phyloP scores from a whole-genome alignment of 2,797 vertebrate genomes.

The Gambusia yucatana region DNA sequence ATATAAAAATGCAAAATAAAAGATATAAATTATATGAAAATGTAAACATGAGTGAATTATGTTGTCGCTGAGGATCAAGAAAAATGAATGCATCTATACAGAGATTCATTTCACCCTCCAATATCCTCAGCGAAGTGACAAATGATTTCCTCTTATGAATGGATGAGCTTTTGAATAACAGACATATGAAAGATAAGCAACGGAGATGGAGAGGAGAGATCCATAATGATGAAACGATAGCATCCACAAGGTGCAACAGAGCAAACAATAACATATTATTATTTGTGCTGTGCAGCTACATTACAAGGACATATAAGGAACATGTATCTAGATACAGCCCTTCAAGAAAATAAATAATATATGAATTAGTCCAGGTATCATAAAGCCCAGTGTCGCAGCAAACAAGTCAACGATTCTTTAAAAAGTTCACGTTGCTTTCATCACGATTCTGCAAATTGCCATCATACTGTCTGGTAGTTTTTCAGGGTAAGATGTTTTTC shows the following conservation, averaged over 20 bases:
- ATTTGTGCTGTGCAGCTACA: conserved; percentile 20
- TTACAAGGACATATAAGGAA: conserved; percentile 1
- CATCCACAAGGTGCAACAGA: conserved; percentile 36
- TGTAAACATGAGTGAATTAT: conserved; percentile 31
- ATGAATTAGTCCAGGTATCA: not conserved
- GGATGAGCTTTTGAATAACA: conserved; percentile 38
- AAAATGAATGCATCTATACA: conserved; percentile 33
- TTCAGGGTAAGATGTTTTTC: not conserved
- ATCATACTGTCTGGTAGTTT: not conserved
- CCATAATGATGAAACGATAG: conserved; percentile 20
- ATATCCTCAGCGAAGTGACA: conserved; percentile 64
- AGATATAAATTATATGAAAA: conserved; percentile 28
- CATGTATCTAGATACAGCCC: not conserved
- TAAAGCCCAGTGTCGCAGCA: not conserved
- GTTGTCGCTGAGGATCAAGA: conserved; percentile 34
- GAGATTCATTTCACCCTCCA: conserved; percentile 41
- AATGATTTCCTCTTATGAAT: conserved; percentile 33
- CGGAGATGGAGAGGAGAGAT: not conserved
- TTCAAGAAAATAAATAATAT: not conserved
- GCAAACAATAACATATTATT: conserved; percentile 37
- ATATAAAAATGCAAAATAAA: conserved; percentile 34
- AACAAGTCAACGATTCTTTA: not conserved
- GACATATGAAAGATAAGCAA: conserved; percentile 21
- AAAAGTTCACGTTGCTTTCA: not conserved
- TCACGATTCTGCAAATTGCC: not conserved